These are phyloP conservation scores for Labia minor DNA, from an alignment of 2,888 invertebrate species.

Conservation along the genomic window DNA sequence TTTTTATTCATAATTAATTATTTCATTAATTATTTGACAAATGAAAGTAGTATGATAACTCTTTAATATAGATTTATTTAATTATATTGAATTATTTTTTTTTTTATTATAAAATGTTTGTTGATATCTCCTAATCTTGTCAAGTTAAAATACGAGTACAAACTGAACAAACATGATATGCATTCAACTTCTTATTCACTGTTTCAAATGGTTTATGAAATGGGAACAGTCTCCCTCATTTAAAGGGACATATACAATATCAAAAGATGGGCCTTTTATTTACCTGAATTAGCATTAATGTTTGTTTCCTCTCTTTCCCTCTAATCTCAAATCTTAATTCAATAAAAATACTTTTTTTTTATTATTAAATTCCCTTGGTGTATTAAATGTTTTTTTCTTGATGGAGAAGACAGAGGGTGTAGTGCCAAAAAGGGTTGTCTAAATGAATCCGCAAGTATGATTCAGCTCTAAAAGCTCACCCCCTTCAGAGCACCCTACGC, in stretches of 20 bases:
- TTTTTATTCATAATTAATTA: no score
- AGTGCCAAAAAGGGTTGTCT: not conserved
- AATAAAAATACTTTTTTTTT: not conserved
- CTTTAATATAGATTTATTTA: no score
- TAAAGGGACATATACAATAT: not conserved
- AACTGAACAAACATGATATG: not conserved
- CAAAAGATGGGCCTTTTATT: no score
- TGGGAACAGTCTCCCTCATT: not conserved
- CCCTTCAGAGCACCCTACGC: not conserved
- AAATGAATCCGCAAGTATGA: constrained; percentile 1
- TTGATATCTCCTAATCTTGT: no score
- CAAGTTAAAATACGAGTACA: not conserved
- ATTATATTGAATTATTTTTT: no score
- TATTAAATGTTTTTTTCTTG: constrained; percentile 3
- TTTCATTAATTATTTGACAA: no score
- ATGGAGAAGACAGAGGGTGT: not conserved
- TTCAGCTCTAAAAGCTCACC: not conserved
- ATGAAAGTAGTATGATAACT: no score
- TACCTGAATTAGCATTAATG: not conserved
- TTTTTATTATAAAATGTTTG: no score
- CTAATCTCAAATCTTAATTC: no score
- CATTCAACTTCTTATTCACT: not conserved
- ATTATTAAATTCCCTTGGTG: not conserved
- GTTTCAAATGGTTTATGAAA: not conserved
- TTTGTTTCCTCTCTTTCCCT: not conserved